Evolutionary conservation across 2,888 invertebrate species (phyloP).

Genomic region (Phytoseiulus persimilis): DNA sequence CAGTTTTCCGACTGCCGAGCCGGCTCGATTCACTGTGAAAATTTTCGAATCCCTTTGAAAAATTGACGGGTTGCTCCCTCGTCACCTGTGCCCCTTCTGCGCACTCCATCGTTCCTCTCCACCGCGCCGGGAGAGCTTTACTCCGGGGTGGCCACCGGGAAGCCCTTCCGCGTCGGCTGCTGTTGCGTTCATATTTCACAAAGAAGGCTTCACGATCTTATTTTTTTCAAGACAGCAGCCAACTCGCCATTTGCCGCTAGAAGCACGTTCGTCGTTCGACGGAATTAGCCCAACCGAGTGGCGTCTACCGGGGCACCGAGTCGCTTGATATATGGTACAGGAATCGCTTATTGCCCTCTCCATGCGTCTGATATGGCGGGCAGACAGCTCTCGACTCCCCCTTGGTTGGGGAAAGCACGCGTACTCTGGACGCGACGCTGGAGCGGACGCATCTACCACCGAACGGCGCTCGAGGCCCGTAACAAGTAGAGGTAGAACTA

Average conservation of each 20-base stretch:
- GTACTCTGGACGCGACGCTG: too few species aligned
- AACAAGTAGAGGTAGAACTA: too few species aligned
- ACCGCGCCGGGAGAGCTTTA: background rate
- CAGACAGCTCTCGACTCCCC: too few species aligned
- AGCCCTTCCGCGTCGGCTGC: background rate
- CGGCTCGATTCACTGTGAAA: too few species aligned
- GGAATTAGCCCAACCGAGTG: background rate
- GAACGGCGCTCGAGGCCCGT: too few species aligned
- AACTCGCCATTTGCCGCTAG: background rate
- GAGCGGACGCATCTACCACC: too few species aligned
- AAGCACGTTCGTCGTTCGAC: conserved; percentile 35
- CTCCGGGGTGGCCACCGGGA: background rate
- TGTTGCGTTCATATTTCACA: background rate
- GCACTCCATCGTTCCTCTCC: too few species aligned
- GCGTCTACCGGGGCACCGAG: background rate
- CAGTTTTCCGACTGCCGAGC: too few species aligned
- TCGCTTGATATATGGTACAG: conserved; percentile 5
- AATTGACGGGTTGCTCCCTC: too few species aligned
- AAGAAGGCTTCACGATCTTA: background rate
- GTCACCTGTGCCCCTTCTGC: too few species aligned
- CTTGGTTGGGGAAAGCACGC: too few species aligned
- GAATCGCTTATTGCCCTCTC: background rate
- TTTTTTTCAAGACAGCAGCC: conserved; percentile 26
- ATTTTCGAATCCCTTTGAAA: too few species aligned
- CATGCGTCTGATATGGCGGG: background rate